These are phyloP conservation scores for Equus quagga DNA, from an alignment of 2,113 vertebrate species.

Conservation along the genomic window DNA sequence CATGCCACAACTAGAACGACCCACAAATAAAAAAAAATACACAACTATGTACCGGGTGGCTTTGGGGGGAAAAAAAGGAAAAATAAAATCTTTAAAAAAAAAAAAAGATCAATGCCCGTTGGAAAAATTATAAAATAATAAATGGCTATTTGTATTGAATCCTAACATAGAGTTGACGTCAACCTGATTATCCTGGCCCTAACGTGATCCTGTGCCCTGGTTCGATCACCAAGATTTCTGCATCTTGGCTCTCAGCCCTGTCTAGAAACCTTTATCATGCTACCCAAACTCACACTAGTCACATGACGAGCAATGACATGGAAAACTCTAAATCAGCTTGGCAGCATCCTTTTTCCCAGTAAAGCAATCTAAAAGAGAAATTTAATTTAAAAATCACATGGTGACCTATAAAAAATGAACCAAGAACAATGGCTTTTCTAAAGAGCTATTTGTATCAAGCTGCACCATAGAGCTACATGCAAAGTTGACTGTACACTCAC, in stretches of 20 bases:
- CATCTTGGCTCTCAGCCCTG: neutral
- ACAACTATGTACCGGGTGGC: too few relatives aligned
- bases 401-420: conserved; percentile 29
- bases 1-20: too few relatives aligned
- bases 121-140: conserved; percentile 36
- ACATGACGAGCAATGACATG: neutral
- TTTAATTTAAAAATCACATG: conserved; percentile 55
- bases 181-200: neutral
- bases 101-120: neutral
- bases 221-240: conserved; percentile 7
- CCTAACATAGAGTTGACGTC: neutral
- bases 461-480: neutral
- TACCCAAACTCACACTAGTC: neutral
- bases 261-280: neutral
- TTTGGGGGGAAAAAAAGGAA: too few relatives aligned
- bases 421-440: conserved; percentile 23
- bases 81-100: too few relatives aligned
- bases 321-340: conserved; percentile 31
- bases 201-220: neutral
- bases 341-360: neutral
- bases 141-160: neutral
- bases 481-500: neutral
- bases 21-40: too few relatives aligned
- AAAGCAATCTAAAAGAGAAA: neutral
- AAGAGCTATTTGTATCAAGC: conserved; percentile 11